Percentiles rank a stretch among this genome's conserved stretches.
Conservation (phyloP, 1,140 invertebrate species). For the Drosophila tristis region DNA sequence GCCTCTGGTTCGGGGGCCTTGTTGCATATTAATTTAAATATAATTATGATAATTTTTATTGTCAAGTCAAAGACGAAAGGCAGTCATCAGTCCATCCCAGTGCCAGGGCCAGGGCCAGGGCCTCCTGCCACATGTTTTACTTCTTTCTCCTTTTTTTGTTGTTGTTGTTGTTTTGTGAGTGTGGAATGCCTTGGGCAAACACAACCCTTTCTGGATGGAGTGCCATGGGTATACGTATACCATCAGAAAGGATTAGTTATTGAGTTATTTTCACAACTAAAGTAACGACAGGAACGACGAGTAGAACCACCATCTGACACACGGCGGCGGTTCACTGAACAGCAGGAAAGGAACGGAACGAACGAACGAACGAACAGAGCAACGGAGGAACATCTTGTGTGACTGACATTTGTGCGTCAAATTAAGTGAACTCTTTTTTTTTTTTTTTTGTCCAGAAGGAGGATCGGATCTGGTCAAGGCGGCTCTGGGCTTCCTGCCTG, state of each 20-base stretch:
- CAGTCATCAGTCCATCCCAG: not conserved
- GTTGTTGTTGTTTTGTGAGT: too few relatives aligned
- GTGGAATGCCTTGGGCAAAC: slow-evolving; percentile 59
- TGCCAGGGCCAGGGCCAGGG: not conserved
- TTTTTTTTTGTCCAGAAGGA: slow-evolving; percentile 42
- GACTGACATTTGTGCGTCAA: slow-evolving; percentile 82
- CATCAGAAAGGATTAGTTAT: slow-evolving; percentile 79
- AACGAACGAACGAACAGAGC: slow-evolving; percentile 4
- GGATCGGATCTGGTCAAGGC: slow-evolving; percentile 66
- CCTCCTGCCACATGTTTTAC: slow-evolving; percentile 62
- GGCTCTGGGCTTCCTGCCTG: slow-evolving; percentile 54
- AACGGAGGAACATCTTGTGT: slow-evolving; percentile 57
- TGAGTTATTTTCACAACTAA: slow-evolving; percentile 79
- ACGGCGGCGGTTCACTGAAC: slow-evolving; percentile 26
- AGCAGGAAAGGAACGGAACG: slow-evolving; percentile 14
- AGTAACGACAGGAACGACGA: slow-evolving; percentile 58
- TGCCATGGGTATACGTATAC: slow-evolving; percentile 17
- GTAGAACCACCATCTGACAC: slow-evolving; percentile 43
- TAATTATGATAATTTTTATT: slow-evolving; percentile 83
- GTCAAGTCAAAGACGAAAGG: slow-evolving; percentile 56
- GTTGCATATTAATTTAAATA: slow-evolving; percentile 83
- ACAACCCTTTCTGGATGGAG: slow-evolving; percentile 55
- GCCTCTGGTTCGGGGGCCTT: slow-evolving; percentile 40
- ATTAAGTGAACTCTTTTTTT: slow-evolving; percentile 81
- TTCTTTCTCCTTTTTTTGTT: not conserved